Evolutionary conservation across 2,888 invertebrate species (phyloP).

Genomic region (Tetanocera ferruginea): DNA sequence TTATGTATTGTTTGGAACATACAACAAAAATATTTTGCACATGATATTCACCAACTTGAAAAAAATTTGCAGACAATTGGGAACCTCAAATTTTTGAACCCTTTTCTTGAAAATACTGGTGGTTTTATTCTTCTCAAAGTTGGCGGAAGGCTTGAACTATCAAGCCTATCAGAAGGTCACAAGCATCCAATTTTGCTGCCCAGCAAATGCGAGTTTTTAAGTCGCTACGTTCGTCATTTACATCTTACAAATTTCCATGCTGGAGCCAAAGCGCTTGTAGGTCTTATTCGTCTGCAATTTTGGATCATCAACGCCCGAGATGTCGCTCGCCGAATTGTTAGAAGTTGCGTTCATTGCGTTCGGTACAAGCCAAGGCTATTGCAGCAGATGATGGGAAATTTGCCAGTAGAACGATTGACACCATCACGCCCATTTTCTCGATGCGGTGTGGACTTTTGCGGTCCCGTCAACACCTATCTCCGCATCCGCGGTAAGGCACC

Average conservation of each 20-base stretch:
- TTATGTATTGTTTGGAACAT: conserved; percentile 36
- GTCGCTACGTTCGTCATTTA: too few species aligned
- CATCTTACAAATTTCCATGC: conserved; percentile 36
- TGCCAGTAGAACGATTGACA: conserved; percentile 26
- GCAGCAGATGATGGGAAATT: too few species aligned
- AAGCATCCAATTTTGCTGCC: conserved; percentile 23
- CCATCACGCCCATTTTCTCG: conserved; percentile 37
- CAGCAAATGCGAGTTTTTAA: too few species aligned
- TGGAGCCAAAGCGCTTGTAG: conserved; percentile 27
- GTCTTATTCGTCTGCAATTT: conserved; percentile 35
- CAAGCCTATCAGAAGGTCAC: conserved; percentile 19
- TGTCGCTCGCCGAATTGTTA: not conserved
- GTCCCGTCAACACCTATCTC: conserved; percentile 37
- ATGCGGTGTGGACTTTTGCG: conserved; percentile 42
- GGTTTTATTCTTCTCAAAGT: conserved; percentile 41
- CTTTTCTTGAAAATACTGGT: conserved; percentile 31
- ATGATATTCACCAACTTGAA: conserved; percentile 32
- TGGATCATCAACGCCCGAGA: conserved; percentile 28
- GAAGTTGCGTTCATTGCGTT: too few species aligned
- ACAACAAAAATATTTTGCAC: conserved; percentile 34
- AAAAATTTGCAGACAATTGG: not conserved
- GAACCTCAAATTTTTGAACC: too few species aligned
- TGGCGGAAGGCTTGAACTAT: conserved; percentile 39
- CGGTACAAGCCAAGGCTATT: too few species aligned
- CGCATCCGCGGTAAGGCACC: conserved; percentile 27